phyloP scores from a whole-genome alignment of 2,113 vertebrate species.

The Barnardius zonarius region DNA sequence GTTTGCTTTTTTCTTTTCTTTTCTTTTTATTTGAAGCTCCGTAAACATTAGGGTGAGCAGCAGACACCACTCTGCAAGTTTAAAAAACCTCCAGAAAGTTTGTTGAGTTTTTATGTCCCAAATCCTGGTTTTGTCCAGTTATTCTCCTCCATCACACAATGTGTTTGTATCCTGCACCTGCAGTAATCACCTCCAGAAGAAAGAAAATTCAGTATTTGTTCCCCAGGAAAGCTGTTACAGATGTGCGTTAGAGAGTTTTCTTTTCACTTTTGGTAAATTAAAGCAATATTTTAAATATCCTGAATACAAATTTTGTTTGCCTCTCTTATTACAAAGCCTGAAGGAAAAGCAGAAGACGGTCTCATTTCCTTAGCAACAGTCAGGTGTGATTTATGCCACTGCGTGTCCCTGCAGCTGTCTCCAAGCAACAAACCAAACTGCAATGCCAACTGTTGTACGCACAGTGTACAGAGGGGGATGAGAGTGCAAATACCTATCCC shows the following conservation, averaged over 20 bases:
- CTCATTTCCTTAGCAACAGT: constrained; percentile 72
- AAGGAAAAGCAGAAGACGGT: constrained; percentile 51
- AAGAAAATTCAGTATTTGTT: neutral
- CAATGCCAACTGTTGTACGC: neutral
- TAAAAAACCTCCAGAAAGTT: neutral
- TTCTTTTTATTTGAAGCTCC: neutral
- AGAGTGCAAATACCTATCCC: neutral
- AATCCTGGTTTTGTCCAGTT: constrained; percentile 16
- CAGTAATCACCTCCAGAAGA: neutral
- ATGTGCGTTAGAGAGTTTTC: neutral
- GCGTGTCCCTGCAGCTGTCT: constrained; percentile 62
- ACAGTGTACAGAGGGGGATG: neutral
- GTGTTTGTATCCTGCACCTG: neutral
- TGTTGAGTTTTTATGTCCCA: neutral
- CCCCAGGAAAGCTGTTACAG: neutral
- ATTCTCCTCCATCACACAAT: neutral
- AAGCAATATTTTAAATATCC: constrained; percentile 40
- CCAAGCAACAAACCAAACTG: constrained; percentile 60
- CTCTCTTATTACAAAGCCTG: constrained; percentile 3
- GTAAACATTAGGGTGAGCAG: neutral
- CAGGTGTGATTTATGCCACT: constrained; percentile 59
- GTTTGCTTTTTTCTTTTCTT: neutral
- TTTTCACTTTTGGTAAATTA: constrained; percentile 19
- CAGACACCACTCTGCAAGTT: neutral
- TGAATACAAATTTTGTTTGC: constrained; percentile 17